Percentiles rank a stretch among this genome's conserved stretches.
Conservation (phyloP, 2,888 invertebrate species). For the Congeria kusceri region DNA sequence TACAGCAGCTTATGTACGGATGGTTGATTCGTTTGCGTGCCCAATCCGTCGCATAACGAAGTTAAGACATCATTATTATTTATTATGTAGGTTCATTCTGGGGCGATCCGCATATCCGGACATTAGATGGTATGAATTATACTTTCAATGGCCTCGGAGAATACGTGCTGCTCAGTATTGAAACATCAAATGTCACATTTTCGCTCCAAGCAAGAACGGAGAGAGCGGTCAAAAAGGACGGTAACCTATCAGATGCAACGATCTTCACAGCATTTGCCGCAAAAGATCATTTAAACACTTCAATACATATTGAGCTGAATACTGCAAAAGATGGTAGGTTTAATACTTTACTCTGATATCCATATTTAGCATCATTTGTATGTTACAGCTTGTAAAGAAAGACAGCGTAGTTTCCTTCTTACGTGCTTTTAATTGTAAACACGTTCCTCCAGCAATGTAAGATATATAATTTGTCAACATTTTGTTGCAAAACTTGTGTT, state of each 20-base stretch:
- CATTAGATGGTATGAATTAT: conserved; percentile 21
- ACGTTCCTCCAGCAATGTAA: too few species aligned
- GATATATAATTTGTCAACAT: too few species aligned
- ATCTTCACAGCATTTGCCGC: conserved; percentile 39
- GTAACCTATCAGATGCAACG: conserved; percentile 24
- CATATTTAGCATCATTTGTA: too few species aligned
- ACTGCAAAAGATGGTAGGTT: not conserved
- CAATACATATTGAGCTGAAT: conserved; percentile 29
- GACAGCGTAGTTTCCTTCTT: too few species aligned
- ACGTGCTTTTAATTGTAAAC: too few species aligned
- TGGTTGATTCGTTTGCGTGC: too few species aligned
- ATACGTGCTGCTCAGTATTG: conserved; percentile 15
- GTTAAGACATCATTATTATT: too few species aligned
- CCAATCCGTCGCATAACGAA: too few species aligned
- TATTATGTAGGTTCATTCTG: conserved; percentile 27
- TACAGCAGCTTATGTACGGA: too few species aligned
- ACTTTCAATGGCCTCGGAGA: conserved; percentile 44
- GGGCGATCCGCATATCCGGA: conserved; percentile 38
- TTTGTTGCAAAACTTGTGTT: too few species aligned
- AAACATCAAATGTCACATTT: not conserved
- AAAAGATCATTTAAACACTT: conserved; percentile 11
- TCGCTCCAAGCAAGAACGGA: conserved; percentile 29
- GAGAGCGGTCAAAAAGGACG: conserved; percentile 16
- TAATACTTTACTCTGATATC: not conserved
- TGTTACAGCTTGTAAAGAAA: too few species aligned